Evolutionary conservation across 2,797 vertebrate genomes (phyloP).

Genomic region (Chaetophractus vellerosus): DNA sequence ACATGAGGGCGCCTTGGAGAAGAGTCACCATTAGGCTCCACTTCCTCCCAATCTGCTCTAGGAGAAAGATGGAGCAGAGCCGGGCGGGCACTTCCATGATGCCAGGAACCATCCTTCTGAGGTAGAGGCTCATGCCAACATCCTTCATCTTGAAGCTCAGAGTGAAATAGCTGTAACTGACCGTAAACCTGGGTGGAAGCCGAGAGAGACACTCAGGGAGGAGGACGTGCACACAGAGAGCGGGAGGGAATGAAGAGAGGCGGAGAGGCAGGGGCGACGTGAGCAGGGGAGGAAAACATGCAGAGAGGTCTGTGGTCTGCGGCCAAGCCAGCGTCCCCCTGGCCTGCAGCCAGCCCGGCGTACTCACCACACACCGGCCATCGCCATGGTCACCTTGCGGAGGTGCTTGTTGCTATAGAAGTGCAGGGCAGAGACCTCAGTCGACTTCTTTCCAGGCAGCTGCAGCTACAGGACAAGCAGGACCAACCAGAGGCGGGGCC

Average conservation of each 20-base stretch:
- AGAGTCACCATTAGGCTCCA: conserved; percentile 86
- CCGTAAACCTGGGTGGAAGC: conserved; percentile 92
- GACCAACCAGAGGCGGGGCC: neutral
- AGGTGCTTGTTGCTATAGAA: conserved; percentile 91
- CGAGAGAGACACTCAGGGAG: neutral
- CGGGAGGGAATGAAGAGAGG: too few species aligned
- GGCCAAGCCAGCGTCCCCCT: neutral
- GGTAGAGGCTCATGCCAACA: conserved; percentile 93
- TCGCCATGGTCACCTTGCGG: conserved; percentile 90
- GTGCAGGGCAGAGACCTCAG: conserved; percentile 90
- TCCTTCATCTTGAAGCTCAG: conserved; percentile 92
- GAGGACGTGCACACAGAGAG: neutral
- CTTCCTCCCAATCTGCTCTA: conserved; percentile 92
- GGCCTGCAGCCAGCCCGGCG: neutral
- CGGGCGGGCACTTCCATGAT: conserved; percentile 92
- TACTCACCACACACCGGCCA: conserved; percentile 92
- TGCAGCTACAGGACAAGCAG: conserved; percentile 41
- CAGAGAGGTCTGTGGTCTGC: neutral
- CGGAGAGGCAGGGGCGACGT: neutral
- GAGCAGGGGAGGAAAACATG: neutral
- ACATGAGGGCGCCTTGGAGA: conserved; percentile 89
- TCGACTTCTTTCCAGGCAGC: conserved; percentile 57
- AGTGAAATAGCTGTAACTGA: conserved; percentile 93
- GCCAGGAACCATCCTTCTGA: conserved; percentile 92
- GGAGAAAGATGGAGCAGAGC: conserved; percentile 88